phyloP scores from a whole-genome alignment of 2,888 invertebrate genomes.

The Epinotia nisella region DNA sequence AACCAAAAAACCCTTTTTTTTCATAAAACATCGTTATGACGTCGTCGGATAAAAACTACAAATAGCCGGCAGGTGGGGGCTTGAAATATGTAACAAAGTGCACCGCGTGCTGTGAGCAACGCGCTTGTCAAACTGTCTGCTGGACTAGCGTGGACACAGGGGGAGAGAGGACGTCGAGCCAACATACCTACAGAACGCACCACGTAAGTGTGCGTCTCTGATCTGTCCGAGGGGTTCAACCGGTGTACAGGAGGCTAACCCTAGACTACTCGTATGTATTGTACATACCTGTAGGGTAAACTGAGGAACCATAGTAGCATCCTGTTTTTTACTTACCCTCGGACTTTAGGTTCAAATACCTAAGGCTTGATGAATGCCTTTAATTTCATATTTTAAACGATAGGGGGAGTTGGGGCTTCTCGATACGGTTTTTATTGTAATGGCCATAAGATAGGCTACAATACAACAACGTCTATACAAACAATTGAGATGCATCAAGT shows the following conservation, averaged over 20 bases:
- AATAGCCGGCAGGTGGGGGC: slow-evolving; percentile 45
- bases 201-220: too few species aligned
- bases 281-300: too few species aligned
- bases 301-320: background rate
- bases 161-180: slow-evolving; percentile 11
- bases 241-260: too few species aligned
- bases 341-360: background rate
- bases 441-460: too few species aligned
- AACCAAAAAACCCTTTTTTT: slow-evolving; percentile 23
- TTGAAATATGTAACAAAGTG: slow-evolving; percentile 45
- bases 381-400: background rate
- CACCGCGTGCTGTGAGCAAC: slow-evolving; percentile 61
- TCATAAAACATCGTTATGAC: slow-evolving; percentile 37
- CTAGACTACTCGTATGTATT: too few species aligned
- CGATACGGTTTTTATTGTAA: too few species aligned
- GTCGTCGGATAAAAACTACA: slow-evolving; percentile 45
- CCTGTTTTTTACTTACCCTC: background rate
- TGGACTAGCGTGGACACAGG: slow-evolving; percentile 61
- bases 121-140: slow-evolving; percentile 71
- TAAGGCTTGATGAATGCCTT: background rate
- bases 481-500: too few species aligned
- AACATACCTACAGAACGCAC: too few species aligned
- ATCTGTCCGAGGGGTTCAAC: too few species aligned
- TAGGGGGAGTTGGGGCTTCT: too few species aligned
- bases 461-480: too few species aligned